Evolutionary conservation across 1,140 invertebrate species (phyloP).

Genomic region (Alviniconcha marisindica): DNA sequence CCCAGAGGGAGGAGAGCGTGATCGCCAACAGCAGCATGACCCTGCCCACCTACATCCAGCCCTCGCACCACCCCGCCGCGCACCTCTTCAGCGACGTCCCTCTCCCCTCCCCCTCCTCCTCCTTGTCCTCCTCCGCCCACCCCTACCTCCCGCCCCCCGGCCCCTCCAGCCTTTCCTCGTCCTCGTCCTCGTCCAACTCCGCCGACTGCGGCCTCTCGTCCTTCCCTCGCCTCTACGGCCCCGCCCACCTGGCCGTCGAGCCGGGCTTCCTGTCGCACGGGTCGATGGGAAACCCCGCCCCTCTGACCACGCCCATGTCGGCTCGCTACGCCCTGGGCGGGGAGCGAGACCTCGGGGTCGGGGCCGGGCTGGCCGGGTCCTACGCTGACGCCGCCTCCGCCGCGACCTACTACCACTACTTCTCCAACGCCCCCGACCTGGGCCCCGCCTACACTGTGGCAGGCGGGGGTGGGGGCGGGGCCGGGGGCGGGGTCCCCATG

Average conservation of each 20-base stretch:
- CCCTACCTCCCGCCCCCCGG: not conserved
- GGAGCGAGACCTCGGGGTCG: not conserved
- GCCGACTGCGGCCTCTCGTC: not conserved
- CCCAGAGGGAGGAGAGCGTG: not conserved
- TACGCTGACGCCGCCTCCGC: not conserved
- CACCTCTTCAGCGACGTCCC: not conserved
- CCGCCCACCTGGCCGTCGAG: not conserved
- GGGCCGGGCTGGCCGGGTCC: no score
- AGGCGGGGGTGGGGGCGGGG: not conserved
- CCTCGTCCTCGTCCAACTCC: not conserved
- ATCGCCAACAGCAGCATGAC: conserved; percentile 14
- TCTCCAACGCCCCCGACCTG: conserved; percentile 22
- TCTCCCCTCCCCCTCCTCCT: not conserved
- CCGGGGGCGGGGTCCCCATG: not conserved
- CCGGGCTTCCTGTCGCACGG: conserved; percentile 11
- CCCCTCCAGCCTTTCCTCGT: not conserved
- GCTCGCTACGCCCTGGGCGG: conserved; percentile 21
- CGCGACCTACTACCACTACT: conserved; percentile 36
- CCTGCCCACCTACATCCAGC: conserved; percentile 27
- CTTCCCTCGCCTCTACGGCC: conserved; percentile 24
- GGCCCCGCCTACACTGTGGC: conserved; percentile 30
- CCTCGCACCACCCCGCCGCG: conserved; percentile 10
- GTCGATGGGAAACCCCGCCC: not conserved
- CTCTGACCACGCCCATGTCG: not conserved
- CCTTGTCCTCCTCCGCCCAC: not conserved